Evolutionary conservation across 23 tunicate species (phyloP).

Genomic region (Trididemnum miniatum): DNA sequence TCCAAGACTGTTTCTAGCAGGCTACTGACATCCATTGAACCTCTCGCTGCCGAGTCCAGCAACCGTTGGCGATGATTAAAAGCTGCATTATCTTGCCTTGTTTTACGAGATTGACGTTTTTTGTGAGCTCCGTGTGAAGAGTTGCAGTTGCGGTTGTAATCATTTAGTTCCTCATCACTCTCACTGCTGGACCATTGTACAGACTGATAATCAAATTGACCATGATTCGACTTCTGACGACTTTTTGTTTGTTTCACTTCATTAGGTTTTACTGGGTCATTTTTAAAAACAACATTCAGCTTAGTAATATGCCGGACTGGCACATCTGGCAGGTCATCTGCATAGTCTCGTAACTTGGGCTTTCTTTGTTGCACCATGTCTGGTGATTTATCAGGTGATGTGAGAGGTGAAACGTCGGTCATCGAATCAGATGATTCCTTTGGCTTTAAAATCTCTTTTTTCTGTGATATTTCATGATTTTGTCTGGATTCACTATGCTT

Average conservation of each 20-base stretch:
- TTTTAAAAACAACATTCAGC: constrained; percentile 42
- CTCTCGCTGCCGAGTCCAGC: constrained; percentile 69
- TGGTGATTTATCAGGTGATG: constrained; percentile 64
- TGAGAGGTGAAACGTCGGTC: constrained; percentile 76
- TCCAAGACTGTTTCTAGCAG: constrained; percentile 82
- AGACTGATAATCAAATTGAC: neutral
- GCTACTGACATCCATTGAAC: constrained; percentile 68
- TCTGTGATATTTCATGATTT: neutral
- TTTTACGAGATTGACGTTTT: neutral
- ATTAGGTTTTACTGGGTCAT: neutral
- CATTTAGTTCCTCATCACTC: neutral
- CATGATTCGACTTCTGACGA: neutral
- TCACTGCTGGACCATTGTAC: constrained; percentile 26
- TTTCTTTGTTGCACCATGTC: neutral
- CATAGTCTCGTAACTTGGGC: too few species aligned
- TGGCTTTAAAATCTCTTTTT: neutral
- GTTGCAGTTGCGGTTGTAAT: neutral
- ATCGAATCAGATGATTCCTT: constrained; percentile 55
- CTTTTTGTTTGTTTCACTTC: neutral
- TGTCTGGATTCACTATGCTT: neutral
- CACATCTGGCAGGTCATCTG: neutral
- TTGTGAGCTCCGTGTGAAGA: neutral
- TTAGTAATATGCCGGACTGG: constrained; percentile 42
- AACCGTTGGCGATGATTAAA: constrained; percentile 61
- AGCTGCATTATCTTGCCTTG: constrained; percentile 30